These are phyloP conservation scores for Leptosomus discolor DNA, from an alignment of 2,113 vertebrate genomes.

Conservation along the genomic window DNA sequence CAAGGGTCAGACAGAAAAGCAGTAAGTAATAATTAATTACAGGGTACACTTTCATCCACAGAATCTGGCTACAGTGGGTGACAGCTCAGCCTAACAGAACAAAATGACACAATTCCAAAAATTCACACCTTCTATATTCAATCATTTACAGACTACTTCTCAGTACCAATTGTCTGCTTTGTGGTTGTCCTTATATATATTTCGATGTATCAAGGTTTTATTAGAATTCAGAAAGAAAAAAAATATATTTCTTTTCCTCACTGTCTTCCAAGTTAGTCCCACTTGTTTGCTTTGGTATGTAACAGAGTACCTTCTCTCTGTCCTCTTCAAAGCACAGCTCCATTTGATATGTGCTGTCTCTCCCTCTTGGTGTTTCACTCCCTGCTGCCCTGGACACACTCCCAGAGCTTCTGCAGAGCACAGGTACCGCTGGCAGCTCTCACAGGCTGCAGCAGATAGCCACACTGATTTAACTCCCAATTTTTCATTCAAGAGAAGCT, in stretches of 20 bases:
- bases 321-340: not conserved
- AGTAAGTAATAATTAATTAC: slow-evolving; percentile 25
- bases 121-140: not conserved
- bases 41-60: not conserved
- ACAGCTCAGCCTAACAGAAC: not conserved
- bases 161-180: not conserved
- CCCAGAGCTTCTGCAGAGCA: not conserved
- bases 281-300: not conserved
- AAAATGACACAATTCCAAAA: not conserved
- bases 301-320: not conserved
- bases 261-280: not conserved
- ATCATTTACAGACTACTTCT: not conserved
- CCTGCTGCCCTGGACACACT: not conserved
- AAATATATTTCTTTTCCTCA: not conserved
- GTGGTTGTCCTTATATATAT: not conserved
- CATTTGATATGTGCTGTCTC: rapidly evolving
- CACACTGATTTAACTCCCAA: not conserved
- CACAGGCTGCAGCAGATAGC: not conserved
- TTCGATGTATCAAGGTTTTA: not conserved
- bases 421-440: not conserved
- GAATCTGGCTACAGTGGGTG: not conserved
- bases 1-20: slow-evolving; percentile 18
- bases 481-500: not conserved
- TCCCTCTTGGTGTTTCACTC: rapidly evolving
- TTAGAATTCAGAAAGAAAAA: not conserved